Evolutionary conservation across 1,140 invertebrate genomes (phyloP).

Genomic region (Harlomillsia oculata): DNA sequence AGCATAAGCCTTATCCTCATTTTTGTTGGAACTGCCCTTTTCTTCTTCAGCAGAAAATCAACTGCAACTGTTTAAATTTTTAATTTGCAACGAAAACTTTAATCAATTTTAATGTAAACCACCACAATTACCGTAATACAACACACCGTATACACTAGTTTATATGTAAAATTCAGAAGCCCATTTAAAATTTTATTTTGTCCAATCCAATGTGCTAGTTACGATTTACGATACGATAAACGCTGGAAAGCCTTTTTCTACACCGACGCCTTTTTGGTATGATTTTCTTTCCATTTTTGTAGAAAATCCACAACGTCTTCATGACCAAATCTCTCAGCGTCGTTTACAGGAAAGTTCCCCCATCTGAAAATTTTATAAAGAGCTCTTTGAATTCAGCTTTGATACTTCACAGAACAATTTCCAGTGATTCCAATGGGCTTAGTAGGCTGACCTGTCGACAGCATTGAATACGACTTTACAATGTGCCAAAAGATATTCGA

Average conservation of each 20-base stretch:
- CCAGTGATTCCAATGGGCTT: background rate
- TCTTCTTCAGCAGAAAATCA: too few relatives aligned
- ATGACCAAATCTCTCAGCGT: slow-evolving; percentile 74
- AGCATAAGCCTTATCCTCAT: background rate
- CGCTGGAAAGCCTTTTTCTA: too few relatives aligned
- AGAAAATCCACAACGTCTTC: slow-evolving; percentile 58
- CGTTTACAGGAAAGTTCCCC: slow-evolving; percentile 77
- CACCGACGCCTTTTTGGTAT: too few relatives aligned
- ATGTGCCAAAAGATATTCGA: slow-evolving; percentile 74
- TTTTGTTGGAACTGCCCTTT: background rate
- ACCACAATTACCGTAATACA: too few relatives aligned
- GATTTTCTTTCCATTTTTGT: background rate
- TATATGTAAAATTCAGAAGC: too few relatives aligned
- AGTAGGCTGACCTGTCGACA: slow-evolving; percentile 52
- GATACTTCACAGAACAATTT: background rate
- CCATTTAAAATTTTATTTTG: too few relatives aligned
- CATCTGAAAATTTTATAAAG: slow-evolving; percentile 53
- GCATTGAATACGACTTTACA: slow-evolving; percentile 70
- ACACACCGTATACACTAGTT: too few relatives aligned
- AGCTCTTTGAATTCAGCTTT: background rate
- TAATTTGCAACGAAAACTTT: too few relatives aligned
- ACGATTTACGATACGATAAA: too few relatives aligned
- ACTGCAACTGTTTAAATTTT: too few relatives aligned
- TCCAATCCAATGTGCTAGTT: too few relatives aligned
- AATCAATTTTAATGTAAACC: too few relatives aligned